Base-by-base conservation (phyloP, 2,797 vertebrate genomes). In the Arremon brunneinucha region DNA sequence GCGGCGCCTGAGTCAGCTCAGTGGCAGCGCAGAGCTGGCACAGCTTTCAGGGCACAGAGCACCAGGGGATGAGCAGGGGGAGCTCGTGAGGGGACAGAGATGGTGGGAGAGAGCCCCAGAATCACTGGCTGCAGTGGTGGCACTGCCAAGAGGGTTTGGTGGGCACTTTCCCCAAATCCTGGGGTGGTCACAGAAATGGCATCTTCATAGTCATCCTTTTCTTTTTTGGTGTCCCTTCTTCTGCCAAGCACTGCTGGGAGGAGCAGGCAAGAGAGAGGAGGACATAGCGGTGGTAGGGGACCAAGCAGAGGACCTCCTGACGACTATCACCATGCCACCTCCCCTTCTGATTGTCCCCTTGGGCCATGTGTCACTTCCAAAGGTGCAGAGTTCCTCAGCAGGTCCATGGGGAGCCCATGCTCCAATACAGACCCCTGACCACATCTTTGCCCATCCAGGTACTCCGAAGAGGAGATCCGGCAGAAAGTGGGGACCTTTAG, bases 401-500 rank as follows among this genome's bases (percentile, higher is more conserved):
- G 24, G 16, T 44, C 53, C 13, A 23, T 19, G 50, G 27, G 21
- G 43, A 52, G 27, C 35, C 22, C 22, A 3, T 0, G 1, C 15
- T 28, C 21, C 7, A 8, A 9, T 27, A 28, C 28, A 27, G 16
- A 39, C 16, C 32, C 20, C 53, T 53, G 46, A 82, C 39, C 14
- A 0, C 0, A 0, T 26, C 39, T 53, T 70, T 79, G 43, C 28
- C 50, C 52, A 60, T 37, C 7, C 96, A 99, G 99, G 97, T 99
- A 99, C 97, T 99, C 98, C 0, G 99, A 99, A 93, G 99, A 99
- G 91, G 99, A 99, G 97, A 99, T 99, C 89, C 98, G 97, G 37
- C 99, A 99, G 98, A 99, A 99, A 96, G 99, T 99, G 47, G 99
- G 98, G 95, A 99, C 99, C 3, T 99, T 99, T 96, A 98, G 99